Evolutionary conservation across 2,113 vertebrate genomes (phyloP).

Genomic region (Dasyprocta punctata): DNA sequence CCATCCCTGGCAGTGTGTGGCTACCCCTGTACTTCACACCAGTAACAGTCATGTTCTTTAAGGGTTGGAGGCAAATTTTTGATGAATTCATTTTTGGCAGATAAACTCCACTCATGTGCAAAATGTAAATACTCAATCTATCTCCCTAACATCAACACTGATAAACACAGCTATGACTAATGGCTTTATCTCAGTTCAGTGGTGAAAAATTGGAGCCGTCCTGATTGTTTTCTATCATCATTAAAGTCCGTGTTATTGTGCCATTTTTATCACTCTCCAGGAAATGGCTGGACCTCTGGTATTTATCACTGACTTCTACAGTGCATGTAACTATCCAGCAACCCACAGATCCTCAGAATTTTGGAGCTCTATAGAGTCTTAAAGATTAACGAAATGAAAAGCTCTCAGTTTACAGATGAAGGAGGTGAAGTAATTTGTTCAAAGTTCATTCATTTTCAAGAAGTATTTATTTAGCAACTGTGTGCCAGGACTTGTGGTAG

Average conservation of each 20-base stretch:
- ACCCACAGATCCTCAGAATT: neutral
- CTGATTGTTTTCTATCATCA: neutral
- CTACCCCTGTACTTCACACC: neutral
- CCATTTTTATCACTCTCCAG: neutral
- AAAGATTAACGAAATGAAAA: neutral
- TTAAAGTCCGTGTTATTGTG: neutral
- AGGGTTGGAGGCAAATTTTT: constrained; percentile 6
- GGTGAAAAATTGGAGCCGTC: neutral
- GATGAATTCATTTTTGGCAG: constrained; percentile 63
- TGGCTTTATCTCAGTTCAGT: constrained; percentile 1
- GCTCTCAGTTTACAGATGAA: neutral
- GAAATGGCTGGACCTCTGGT: neutral
- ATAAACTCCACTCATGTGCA: constrained; percentile 27
- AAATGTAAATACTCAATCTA: constrained; percentile 29
- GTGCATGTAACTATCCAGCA: neutral
- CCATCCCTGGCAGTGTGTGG: neutral
- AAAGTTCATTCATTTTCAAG: constrained; percentile 47
- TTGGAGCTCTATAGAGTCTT: neutral
- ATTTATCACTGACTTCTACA: neutral
- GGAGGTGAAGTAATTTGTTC: neutral
- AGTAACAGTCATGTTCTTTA: neutral
- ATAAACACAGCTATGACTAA: constrained; percentile 45
- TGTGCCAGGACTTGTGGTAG: constrained; percentile 40
- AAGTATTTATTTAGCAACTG: neutral
- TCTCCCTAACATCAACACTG: neutral